Percentiles rank a stretch among this genome's conserved stretches.
phyloP scores from a whole-genome alignment of 2,888 invertebrate species.

The Leistus spinibarbis region DNA sequence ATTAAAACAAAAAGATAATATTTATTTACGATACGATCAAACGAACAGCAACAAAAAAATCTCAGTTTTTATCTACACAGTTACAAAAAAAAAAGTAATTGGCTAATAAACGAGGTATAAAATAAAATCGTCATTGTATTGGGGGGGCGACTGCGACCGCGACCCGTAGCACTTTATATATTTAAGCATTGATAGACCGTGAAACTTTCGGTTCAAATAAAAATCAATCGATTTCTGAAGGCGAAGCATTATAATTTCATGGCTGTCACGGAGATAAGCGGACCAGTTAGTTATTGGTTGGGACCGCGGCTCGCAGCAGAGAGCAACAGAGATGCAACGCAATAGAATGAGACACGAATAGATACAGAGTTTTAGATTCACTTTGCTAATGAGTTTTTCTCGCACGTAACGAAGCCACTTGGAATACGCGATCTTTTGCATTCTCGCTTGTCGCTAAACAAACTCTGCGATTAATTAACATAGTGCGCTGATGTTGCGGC shows the following conservation, averaged over 20 bases:
- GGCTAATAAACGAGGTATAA: not conserved
- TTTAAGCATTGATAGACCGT: conserved; percentile 26
- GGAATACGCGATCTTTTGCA: not conserved
- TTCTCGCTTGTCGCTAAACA: conserved; percentile 9
- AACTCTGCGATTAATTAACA: conserved; percentile 1
- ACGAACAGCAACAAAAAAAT: not conserved
- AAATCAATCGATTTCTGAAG: conserved; percentile 37
- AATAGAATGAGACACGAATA: not conserved
- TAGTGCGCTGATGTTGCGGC: conserved; percentile 1
- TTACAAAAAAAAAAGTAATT: not conserved
- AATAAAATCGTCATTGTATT: not conserved
- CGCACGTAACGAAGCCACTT: conserved; percentile 22
- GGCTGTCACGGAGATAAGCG: conserved; percentile 34
- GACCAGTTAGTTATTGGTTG: conserved; percentile 31
- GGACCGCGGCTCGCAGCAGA: not conserved
- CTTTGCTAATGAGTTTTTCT: conserved; percentile 33
- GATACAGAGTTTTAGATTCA: conserved; percentile 13
- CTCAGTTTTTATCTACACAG: not conserved
- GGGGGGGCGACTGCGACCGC: not conserved
- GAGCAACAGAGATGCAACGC: not conserved
- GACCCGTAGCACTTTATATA: not conserved
- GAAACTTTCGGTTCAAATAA: conserved; percentile 36
- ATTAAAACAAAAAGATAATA: not conserved
- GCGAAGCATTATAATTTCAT: conserved; percentile 36
- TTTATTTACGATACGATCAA: not conserved